phyloP scores from a whole-genome alignment of 2,113 vertebrate species.

The Pelvicachromis taeniatus region DNA sequence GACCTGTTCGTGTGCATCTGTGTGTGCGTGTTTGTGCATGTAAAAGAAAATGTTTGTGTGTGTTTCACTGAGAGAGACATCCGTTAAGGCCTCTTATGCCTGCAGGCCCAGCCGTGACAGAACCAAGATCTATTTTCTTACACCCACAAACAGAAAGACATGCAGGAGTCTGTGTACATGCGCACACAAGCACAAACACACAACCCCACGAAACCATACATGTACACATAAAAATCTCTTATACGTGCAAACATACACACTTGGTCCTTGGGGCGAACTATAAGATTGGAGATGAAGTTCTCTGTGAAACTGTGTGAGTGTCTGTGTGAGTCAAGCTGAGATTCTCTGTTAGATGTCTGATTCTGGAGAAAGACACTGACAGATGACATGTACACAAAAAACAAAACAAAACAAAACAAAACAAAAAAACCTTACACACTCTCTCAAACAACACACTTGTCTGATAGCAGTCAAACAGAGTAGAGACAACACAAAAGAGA shows the following conservation, averaged over 20 bases:
- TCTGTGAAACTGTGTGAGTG: slow-evolving; percentile 12
- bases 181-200: not conserved
- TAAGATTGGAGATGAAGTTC: slow-evolving; percentile 45
- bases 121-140: slow-evolving; percentile 63
- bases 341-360: slow-evolving; percentile 54
- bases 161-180: slow-evolving; percentile 6
- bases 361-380: slow-evolving; percentile 55
- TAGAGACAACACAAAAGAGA: slow-evolving; percentile 40
- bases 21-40: slow-evolving; percentile 3
- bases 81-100: slow-evolving; percentile 60
- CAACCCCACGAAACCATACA: not conserved
- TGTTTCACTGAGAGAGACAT: slow-evolving; percentile 61
- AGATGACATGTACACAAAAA: slow-evolving; percentile 43
- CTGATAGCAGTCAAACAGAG: slow-evolving; percentile 65
- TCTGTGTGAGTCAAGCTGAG: not conserved
- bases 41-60: slow-evolving; percentile 17
- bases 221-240: not conserved
- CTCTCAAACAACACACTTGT: slow-evolving; percentile 51
- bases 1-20: slow-evolving; percentile 43
- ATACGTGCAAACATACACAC: slow-evolving; percentile 20
- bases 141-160: slow-evolving; percentile 45
- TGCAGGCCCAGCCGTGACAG: slow-evolving; percentile 58
- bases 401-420: not conserved
- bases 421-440: not conserved
- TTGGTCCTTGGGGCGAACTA: slow-evolving; percentile 44